phyloP scores from a whole-genome alignment of 2,888 invertebrate species.

The Dioctria linearis region DNA sequence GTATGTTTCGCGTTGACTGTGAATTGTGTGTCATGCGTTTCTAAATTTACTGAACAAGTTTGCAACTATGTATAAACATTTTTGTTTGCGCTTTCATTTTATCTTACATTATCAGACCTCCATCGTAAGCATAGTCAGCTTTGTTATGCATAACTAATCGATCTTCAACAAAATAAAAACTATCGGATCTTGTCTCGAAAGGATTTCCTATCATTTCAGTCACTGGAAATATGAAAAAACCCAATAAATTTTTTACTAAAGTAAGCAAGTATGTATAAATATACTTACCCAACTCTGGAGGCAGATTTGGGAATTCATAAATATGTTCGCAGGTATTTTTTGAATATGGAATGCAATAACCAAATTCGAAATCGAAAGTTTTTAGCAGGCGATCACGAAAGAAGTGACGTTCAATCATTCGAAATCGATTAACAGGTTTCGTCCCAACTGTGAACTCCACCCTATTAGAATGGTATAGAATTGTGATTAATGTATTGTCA shows the following conservation, averaged over 20 bases:
- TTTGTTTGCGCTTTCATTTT: slow-evolving; percentile 13
- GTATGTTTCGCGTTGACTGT: slow-evolving; percentile 32
- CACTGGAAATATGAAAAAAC: slow-evolving; percentile 74
- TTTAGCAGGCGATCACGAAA: slow-evolving; percentile 94
- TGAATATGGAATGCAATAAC: slow-evolving; percentile 98
- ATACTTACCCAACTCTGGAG: slow-evolving; percentile 86
- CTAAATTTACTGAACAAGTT: slow-evolving; percentile 14
- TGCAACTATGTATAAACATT: neutral
- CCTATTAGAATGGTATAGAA: slow-evolving; percentile 72
- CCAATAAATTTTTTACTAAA: slow-evolving; percentile 2
- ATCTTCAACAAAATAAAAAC: slow-evolving; percentile 99
- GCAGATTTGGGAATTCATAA: slow-evolving; percentile 95
- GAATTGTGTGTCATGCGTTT: slow-evolving; percentile 5
- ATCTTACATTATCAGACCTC: slow-evolving; percentile 73
- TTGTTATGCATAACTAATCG: slow-evolving; percentile 99
- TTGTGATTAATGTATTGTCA: neutral
- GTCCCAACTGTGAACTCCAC: slow-evolving; percentile 97
- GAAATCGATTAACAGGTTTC: slow-evolving; percentile 92
- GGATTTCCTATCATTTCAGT: slow-evolving; percentile 97
- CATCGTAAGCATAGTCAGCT: slow-evolving; percentile 98
- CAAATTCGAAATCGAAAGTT: slow-evolving; percentile 99
- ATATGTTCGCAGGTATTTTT: slow-evolving; percentile 99
- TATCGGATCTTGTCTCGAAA: slow-evolving; percentile 97
- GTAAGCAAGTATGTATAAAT: neutral
- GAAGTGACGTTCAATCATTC: slow-evolving; percentile 99